Evolutionary conservation across 2,797 vertebrate species (phyloP), one percentile per base, ranked within the genome.

Genomic region (Pipistrellus pygmaeus): DNA sequence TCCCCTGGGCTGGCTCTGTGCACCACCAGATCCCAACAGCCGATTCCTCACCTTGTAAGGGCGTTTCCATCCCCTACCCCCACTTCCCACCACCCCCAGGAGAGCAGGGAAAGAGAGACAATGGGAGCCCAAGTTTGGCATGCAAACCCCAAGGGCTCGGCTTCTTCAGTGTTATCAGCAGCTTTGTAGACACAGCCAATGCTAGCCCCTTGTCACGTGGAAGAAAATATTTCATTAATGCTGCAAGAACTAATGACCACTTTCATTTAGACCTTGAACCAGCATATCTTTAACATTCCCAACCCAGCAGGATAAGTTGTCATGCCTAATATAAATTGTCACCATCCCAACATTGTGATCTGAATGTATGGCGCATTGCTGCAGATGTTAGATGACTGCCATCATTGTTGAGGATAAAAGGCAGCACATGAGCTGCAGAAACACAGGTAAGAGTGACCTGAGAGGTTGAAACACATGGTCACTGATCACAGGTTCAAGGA

Each of bases 171-270:
- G 68, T 46, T 25, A 32, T 44, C 23, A 3, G 14, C 14, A 41
- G 10, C 88, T 46, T 23, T 1, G 3, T 8, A 6, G 21, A 35
- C n/a, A 62, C 0, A 60, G 10, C 62, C 81, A 13, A 0, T 5
- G 71, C 71, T 20, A n/a, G 32, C 4, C 23, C 90, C 66, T 51
- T 2, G 20, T 44, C 41, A 32, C 5, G n/a, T 7, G 23, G 30
- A 32, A 21, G 62, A 35, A 38, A 25, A 38, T 9, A 38, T 41
- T 35, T 46, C 51, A 27, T 85, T 90, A 91, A 97, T 94, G 91
- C 94, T 85, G 30, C 53, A 76, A 60, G 78, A 90, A 88, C 35
- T 10, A 68, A 82, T 32, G 23, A n/a, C 46, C 86, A 21, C 53
- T 41, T 60, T 21, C 20, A 21, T 20, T 60, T 11, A 91, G 57